phyloP scores from a whole-genome alignment of 2,113 vertebrate genomes.

The Antechinus flavipes region DNA sequence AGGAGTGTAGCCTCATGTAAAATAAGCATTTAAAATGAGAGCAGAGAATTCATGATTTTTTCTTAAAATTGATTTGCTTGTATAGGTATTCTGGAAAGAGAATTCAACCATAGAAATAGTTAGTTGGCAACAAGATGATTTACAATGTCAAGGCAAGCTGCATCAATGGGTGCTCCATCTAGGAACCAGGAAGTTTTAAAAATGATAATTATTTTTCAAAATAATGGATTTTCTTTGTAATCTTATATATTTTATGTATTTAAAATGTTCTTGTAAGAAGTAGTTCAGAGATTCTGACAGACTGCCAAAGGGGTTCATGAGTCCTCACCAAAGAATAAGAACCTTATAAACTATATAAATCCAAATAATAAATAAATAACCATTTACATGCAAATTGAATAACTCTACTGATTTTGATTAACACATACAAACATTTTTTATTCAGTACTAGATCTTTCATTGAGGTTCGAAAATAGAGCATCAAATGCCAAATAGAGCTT shows the following conservation, averaged over 20 bases:
- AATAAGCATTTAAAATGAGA: not conserved
- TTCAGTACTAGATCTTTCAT: not conserved
- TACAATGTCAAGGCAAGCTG: not conserved
- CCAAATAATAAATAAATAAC: not conserved
- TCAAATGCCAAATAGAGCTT: slow-evolving; percentile 3
- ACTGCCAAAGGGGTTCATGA: not conserved
- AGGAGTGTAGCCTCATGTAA: not conserved
- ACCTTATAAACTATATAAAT: not conserved
- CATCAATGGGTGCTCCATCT: not conserved
- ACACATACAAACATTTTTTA: slow-evolving; percentile 32
- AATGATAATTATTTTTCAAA: not conserved
- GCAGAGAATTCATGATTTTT: not conserved
- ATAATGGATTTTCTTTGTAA: not conserved
- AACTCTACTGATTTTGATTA: slow-evolving; percentile 13
- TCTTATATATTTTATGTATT: not conserved
- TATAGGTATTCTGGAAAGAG: not conserved
- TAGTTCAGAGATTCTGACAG: not conserved
- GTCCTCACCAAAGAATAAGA: not conserved
- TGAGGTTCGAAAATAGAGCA: slow-evolving; percentile 22
- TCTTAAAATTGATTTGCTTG: not conserved
- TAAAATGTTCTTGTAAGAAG: not conserved
- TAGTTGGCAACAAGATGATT: not conserved
- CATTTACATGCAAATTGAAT: slow-evolving; percentile 27
- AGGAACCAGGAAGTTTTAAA: not conserved
- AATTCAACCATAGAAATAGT: not conserved